phyloP scores from a whole-genome alignment of 2,888 invertebrate genomes.

The Agrotis ipsilon region DNA sequence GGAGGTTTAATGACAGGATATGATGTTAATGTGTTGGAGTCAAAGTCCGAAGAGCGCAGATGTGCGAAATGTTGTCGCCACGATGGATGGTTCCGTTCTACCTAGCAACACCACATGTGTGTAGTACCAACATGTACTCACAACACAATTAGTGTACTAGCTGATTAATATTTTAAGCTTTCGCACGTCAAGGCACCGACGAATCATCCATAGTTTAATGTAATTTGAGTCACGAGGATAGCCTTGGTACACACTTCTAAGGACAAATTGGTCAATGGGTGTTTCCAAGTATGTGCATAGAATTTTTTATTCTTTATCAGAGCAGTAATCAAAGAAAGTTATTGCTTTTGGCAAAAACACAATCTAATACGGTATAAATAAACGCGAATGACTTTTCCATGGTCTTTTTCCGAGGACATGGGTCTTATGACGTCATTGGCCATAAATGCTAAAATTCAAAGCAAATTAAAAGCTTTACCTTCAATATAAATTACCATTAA shows the following conservation, averaged over 20 bases:
- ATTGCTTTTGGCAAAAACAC: constrained; percentile 48
- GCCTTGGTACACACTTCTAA: constrained; percentile 15
- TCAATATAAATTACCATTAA: constrained; percentile 21
- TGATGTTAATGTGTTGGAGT: constrained; percentile 81
- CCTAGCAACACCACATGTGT: constrained; percentile 80
- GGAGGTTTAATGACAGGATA: constrained; percentile 88
- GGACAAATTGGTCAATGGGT: constrained; percentile 18
- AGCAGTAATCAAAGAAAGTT: constrained; percentile 38
- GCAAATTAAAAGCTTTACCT: constrained; percentile 2
- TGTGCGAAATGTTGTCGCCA: constrained; percentile 83
- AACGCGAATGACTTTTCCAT: constrained; percentile 5
- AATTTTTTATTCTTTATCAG: constrained; percentile 25
- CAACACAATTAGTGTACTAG: constrained; percentile 46
- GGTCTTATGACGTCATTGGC: constrained; percentile 16
- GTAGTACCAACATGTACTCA: constrained; percentile 53
- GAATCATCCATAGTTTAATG: constrained; percentile 25
- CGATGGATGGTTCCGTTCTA: constrained; percentile 81
- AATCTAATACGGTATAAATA: constrained; percentile 20
- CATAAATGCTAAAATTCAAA: constrained; percentile 9
- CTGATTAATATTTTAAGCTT: constrained; percentile 50
- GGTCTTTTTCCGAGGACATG: constrained; percentile 10
- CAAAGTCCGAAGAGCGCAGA: constrained; percentile 80
- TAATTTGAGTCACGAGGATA: constrained; percentile 11
- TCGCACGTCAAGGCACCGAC: constrained; percentile 5
- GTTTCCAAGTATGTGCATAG: constrained; percentile 20